Evolutionary conservation across 2,797 vertebrate genomes (phyloP).

Genomic region (Pteronotus mesoamericanus): DNA sequence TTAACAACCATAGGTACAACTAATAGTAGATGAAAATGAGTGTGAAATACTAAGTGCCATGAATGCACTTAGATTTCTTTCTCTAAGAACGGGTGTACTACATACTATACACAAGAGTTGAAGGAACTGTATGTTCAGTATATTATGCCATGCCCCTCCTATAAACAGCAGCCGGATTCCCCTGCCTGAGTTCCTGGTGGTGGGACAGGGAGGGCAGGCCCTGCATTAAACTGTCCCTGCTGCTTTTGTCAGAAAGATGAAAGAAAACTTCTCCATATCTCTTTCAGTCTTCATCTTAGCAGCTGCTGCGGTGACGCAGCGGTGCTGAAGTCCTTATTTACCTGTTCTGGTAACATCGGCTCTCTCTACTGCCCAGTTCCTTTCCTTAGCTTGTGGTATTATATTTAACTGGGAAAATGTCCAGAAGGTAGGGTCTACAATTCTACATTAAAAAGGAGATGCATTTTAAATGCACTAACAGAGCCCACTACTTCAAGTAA

Average conservation of each 20-base stretch:
- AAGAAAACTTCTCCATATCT: not conserved
- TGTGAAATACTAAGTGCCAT: not conserved
- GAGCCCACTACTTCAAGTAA: not conserved
- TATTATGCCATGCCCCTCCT: not conserved
- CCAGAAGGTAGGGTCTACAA: not conserved
- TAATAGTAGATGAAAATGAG: not conserved
- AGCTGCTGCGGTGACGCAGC: not conserved
- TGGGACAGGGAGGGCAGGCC: not conserved
- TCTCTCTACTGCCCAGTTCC: not conserved
- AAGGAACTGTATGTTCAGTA: not conserved
- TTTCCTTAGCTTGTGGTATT: not conserved
- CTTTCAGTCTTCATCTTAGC: not conserved
- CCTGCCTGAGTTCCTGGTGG: not conserved
- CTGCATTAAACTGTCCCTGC: too few relatives aligned
- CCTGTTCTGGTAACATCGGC: not conserved
- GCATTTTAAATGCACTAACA: not conserved
- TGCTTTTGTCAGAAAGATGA: not conserved
- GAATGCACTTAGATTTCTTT: not conserved
- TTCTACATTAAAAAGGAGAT: not conserved
- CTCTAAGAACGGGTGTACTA: not conserved
- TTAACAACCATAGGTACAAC: rapidly evolving
- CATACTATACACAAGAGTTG: too few relatives aligned
- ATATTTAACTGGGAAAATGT: not conserved
- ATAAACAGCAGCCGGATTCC: not conserved
- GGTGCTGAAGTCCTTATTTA: not conserved